These are phyloP conservation scores for Zygogramma bicolorata DNA, from an alignment of 2,888 invertebrate genomes.

Conservation along the genomic window DNA sequence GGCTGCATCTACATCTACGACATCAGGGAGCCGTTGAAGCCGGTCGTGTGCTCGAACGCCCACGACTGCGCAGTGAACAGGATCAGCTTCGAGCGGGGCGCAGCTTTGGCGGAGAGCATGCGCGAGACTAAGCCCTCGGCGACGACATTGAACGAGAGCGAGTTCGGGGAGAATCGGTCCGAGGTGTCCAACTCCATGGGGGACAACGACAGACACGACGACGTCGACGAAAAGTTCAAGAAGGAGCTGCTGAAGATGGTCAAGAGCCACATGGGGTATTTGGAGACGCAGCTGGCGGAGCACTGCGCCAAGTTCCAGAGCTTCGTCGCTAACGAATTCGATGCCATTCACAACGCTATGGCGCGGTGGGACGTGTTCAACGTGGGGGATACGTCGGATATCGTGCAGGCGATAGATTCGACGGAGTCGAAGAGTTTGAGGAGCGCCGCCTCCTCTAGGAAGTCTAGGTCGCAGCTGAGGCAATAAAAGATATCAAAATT, in stretches of 20 bases:
- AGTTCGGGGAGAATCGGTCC: slow-evolving; percentile 21
- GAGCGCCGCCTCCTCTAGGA: slow-evolving; percentile 13
- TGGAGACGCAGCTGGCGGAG: slow-evolving; percentile 54
- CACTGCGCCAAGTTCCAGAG: slow-evolving; percentile 58
- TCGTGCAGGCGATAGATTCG: slow-evolving; percentile 38
- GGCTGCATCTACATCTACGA: slow-evolving; percentile 60
- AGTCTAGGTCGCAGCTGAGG: slow-evolving; percentile 7
- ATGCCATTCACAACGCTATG: slow-evolving; percentile 54
- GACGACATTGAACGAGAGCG: slow-evolving; percentile 32
- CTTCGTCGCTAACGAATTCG: slow-evolving; percentile 58
- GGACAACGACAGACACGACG: not conserved
- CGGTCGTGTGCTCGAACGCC: slow-evolving; percentile 46
- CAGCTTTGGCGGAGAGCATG: slow-evolving; percentile 3
- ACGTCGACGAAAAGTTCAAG: slow-evolving; percentile 38
- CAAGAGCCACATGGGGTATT: slow-evolving; percentile 51
- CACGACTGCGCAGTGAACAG: slow-evolving; percentile 48
- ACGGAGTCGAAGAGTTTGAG: slow-evolving; percentile 30
- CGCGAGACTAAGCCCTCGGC: slow-evolving; percentile 22
- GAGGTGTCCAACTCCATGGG: slow-evolving; percentile 3
- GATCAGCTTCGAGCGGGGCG: slow-evolving; percentile 45
- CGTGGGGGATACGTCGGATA: slow-evolving; percentile 41
- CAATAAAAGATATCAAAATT: not conserved
- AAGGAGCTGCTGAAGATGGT: slow-evolving; percentile 46
- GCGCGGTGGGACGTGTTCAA: slow-evolving; percentile 58
- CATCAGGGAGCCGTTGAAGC: slow-evolving; percentile 55